Evolutionary conservation across 2,113 vertebrate genomes (phyloP).

Genomic region (Blennius ocellaris): DNA sequence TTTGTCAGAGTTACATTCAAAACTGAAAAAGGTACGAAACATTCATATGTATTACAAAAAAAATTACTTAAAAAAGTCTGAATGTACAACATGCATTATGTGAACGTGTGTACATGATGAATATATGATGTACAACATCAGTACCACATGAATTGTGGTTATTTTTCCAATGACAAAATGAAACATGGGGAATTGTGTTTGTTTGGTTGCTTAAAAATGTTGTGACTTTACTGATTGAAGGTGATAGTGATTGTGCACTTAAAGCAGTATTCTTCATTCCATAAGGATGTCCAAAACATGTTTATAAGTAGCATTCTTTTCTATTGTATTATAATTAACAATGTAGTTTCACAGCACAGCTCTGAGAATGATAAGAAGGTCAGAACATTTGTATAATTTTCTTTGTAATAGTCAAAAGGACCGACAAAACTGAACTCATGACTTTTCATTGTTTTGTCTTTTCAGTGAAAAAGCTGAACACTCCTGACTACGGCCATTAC

Average conservation of each 20-base stretch:
- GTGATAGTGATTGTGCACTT: background rate
- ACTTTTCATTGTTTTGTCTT: background rate
- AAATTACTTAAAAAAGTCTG: background rate
- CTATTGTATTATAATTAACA: too few species aligned
- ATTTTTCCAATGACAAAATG: too few species aligned
- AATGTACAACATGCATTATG: background rate
- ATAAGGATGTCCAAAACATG: background rate
- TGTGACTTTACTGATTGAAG: background rate
- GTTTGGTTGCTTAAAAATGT: background rate
- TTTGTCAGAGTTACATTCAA: conserved; percentile 95
- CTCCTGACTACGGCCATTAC: conserved; percentile 93
- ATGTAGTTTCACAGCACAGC: too few species aligned
- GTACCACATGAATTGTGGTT: too few species aligned
- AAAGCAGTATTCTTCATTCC: background rate
- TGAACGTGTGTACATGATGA: too few species aligned
- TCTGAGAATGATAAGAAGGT: background rate
- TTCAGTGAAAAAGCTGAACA: conserved; percentile 90
- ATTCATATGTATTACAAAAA: background rate
- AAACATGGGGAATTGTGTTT: too few species aligned
- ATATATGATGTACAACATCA: too few species aligned
- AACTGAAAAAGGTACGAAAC: conserved; percentile 89
- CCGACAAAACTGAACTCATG: background rate
- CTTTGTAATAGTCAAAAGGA: too few species aligned
- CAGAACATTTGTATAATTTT: too few species aligned
- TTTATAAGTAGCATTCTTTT: too few species aligned